These are phyloP conservation scores for Scotopteryx bipunctaria DNA, from an alignment of 2,888 invertebrate species.

Conservation along the genomic window DNA sequence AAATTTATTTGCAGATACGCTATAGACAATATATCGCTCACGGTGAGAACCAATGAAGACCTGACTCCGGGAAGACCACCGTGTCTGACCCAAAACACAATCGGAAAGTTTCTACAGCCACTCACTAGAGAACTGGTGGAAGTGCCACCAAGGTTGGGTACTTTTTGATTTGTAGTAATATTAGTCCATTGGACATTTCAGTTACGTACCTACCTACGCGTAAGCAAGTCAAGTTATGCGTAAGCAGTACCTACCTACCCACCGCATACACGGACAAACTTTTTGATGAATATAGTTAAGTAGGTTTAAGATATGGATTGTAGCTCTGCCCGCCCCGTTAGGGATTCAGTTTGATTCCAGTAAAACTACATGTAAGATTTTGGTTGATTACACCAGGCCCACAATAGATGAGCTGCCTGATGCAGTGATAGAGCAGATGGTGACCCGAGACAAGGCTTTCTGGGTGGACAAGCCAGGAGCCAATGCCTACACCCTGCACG, in stretches of 20 bases:
- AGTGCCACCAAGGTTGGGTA: constrained; percentile 59
- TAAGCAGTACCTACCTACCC: too few species aligned
- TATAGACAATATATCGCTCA: constrained; percentile 50
- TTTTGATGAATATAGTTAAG: too few species aligned
- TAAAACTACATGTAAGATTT: neutral
- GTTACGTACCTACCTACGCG: too few species aligned
- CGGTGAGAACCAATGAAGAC: constrained; percentile 61
- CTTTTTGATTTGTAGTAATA: neutral
- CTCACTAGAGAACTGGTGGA: constrained; percentile 63
- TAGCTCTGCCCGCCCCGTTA: too few species aligned
- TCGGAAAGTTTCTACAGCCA: constrained; percentile 74
- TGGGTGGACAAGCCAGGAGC: constrained; percentile 83
- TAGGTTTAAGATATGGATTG: too few species aligned
- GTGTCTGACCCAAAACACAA: constrained; percentile 71
- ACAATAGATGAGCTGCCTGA: constrained; percentile 72
- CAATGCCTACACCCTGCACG: constrained; percentile 79
- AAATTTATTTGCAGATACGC: constrained; percentile 53
- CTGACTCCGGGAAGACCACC: constrained; percentile 71
- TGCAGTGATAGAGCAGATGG: constrained; percentile 74
- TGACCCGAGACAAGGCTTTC: constrained; percentile 71
- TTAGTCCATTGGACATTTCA: too few species aligned
- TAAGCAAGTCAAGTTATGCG: too few species aligned
- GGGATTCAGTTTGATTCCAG: neutral
- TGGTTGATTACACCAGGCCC: constrained; percentile 51
- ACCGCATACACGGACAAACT: too few species aligned